Conservation (phyloP, 1,140 invertebrate genomes). For the Parasteatoda tepidariorum region DNA sequence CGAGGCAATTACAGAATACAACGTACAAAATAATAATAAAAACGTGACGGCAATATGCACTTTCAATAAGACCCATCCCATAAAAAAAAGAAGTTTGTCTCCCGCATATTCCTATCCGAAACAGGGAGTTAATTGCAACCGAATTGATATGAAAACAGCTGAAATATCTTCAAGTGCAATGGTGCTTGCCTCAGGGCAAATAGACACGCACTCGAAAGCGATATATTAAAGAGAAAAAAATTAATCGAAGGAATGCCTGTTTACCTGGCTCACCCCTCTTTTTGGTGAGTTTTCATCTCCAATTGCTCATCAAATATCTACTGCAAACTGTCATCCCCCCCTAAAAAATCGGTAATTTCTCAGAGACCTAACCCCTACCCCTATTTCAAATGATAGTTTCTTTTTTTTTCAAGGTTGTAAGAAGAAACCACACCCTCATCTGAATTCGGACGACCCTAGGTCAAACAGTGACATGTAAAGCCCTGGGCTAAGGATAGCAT, state of each 20-base stretch:
- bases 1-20: background rate
- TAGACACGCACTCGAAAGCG: slow-evolving; percentile 6
- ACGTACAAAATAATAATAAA: background rate
- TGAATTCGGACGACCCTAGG: slow-evolving; percentile 51
- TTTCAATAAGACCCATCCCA: background rate
- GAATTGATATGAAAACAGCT: background rate
- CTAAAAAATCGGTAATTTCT: slow-evolving; percentile 43
- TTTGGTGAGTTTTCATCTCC: slow-evolving; percentile 37
- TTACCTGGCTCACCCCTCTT: slow-evolving; percentile 42
- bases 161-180: background rate
- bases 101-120: background rate
- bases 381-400: slow-evolving; percentile 17
- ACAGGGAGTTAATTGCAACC: background rate
- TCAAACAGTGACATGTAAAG: slow-evolving; percentile 57
- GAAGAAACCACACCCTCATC: slow-evolving; percentile 49
- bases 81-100: background rate
- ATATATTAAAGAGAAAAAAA: slow-evolving; percentile 37
- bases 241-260: slow-evolving; percentile 47
- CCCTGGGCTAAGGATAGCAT: slow-evolving; percentile 53
- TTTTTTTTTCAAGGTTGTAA: slow-evolving; percentile 8
- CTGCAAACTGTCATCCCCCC: slow-evolving; percentile 43
- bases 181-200: background rate
- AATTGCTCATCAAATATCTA: slow-evolving; percentile 58
- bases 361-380: background rate
- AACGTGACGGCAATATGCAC: background rate